phyloP scores from a whole-genome alignment of 2,888 invertebrate species.

The Salpingus planirostris region DNA sequence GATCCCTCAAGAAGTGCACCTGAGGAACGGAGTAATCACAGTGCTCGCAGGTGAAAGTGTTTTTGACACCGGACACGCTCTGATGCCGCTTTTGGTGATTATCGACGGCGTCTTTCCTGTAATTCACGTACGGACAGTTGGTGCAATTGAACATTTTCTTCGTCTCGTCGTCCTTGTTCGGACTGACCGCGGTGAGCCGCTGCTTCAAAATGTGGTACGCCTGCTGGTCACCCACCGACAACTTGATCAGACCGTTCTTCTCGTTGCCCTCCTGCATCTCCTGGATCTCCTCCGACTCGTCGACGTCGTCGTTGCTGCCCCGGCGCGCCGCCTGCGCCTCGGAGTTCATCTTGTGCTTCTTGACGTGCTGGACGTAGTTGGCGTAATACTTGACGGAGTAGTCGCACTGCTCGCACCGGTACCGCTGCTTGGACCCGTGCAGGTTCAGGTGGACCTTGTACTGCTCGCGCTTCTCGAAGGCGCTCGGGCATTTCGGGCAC shows the following conservation, averaged over 20 bases:
- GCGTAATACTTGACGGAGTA: constrained; percentile 83
- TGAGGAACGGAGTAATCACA: constrained; percentile 76
- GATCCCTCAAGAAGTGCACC: constrained; percentile 66
- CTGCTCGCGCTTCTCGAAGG: constrained; percentile 77
- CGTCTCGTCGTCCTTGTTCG: constrained; percentile 44
- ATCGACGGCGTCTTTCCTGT: constrained; percentile 61
- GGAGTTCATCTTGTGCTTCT: constrained; percentile 66
- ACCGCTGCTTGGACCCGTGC: constrained; percentile 76
- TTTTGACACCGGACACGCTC: constrained; percentile 49
- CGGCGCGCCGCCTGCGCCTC: constrained; percentile 51
- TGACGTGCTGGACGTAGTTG: constrained; percentile 72
- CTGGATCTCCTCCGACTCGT: constrained; percentile 28
- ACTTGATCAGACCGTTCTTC: constrained; percentile 44
- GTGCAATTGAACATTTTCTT: constrained; percentile 58
- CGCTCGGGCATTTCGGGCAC: constrained; percentile 79
- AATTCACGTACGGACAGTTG: constrained; percentile 72
- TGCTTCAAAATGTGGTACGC: constrained; percentile 51
- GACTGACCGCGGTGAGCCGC: constrained; percentile 44
- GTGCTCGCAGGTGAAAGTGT: constrained; percentile 63
- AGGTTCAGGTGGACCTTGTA: constrained; percentile 73
- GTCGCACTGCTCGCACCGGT: constrained; percentile 76
- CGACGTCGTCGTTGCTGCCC: constrained; percentile 25
- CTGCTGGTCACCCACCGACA: constrained; percentile 55
- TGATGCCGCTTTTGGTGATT: constrained; percentile 69
- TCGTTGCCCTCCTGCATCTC: constrained; percentile 20